Base-by-base conservation (phyloP, 2,113 vertebrate genomes). In the Salvelinus sp. region DNA sequence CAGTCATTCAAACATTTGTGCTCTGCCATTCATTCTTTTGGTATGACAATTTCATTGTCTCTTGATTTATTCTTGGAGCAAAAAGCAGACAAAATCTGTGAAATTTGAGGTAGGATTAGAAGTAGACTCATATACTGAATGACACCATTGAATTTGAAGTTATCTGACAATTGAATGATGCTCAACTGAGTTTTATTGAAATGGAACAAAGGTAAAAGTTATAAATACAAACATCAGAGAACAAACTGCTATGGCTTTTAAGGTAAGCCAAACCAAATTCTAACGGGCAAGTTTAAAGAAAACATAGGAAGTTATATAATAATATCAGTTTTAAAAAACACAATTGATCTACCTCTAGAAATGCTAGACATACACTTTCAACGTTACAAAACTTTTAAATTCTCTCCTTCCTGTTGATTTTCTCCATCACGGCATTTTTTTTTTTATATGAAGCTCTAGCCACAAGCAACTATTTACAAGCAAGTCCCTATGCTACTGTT, bases 191-290 rank as follows among this genome's bases (percentile, higher is more conserved):
- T 98, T 99, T 44, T 99, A 99, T 99, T 98, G 97, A 99, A 99
- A 99, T 96, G 92, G 95, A 97, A 98, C 96, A 98, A 98, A 96
- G 96, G 97, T 88, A 93, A 96, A 97, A 97, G 96, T 97, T 98
- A 96, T 96, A 98, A 98, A 99, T 98, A 98, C 97, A 98, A 96
- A 97, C 96, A 99, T 96, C 96, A 97, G 95, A 96, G 96, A 97
- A 98, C 97, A 98, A 96, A 96, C 95, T 95, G 95, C 95, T 96
- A 95, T 93, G 95, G 96, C 95, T 98, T 94, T 92, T 97, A 96
- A 95, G 95, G 96, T 94, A 94, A 96, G 96, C 96, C 95, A 97
- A 98, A 98, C 96, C 97, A 96, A 97, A 96, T 95, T 88, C 96
- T 96, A 95, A 94, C 95, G 96, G 96, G 95, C 95, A 98, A 95